Evolutionary conservation across 2,888 invertebrate genomes (phyloP).

Genomic region (Sepiola atlantica): DNA sequence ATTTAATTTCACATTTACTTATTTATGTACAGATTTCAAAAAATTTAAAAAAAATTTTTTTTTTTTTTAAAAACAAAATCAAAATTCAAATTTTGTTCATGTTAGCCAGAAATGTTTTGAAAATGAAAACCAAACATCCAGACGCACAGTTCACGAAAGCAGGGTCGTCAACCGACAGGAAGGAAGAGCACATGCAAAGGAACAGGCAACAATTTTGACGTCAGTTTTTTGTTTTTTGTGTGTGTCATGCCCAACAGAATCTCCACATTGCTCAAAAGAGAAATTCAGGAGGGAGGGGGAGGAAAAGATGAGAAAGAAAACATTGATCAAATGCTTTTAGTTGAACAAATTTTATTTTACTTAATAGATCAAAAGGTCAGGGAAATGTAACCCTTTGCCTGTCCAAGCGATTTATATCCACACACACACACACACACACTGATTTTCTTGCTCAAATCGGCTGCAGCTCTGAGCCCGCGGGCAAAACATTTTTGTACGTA

Average conservation of each 20-base stretch:
- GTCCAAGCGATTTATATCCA: too few relatives aligned
- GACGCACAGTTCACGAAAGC: neutral
- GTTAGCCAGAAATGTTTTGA: neutral
- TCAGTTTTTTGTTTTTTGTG: neutral
- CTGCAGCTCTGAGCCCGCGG: too few relatives aligned
- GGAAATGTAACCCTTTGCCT: neutral
- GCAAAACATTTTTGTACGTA: too few relatives aligned
- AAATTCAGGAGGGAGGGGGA: too few relatives aligned
- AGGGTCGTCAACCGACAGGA: neutral
- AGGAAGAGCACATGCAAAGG: neutral
- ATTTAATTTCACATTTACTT: neutral
- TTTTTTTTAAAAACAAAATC: too few relatives aligned
- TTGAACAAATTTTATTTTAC: neutral
- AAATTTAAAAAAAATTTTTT: too few relatives aligned
- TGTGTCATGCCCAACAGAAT: neutral
- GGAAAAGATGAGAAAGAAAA: neutral
- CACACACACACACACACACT: too few relatives aligned
- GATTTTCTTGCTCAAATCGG: too few relatives aligned
- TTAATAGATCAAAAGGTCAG: neutral
- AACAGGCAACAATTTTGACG: neutral
- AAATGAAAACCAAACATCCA: neutral
- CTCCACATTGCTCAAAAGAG: conserved; percentile 2
- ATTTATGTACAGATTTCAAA: neutral
- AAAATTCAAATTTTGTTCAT: neutral
- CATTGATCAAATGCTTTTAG: neutral